Base-by-base conservation (phyloP, 2,797 vertebrate species). In the Rhinoraja longicauda region DNA sequence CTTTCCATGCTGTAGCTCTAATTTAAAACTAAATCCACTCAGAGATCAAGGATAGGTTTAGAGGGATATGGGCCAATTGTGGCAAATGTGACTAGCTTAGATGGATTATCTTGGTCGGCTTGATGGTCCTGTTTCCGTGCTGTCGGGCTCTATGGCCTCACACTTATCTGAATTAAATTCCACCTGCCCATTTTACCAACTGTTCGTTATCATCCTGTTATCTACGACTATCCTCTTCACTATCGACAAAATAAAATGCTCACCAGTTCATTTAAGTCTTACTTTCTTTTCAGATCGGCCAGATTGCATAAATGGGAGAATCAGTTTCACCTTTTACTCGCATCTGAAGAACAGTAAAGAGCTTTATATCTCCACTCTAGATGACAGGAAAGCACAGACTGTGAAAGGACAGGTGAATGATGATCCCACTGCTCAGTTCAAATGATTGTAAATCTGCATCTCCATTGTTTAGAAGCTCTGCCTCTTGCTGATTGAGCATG, bases 331-430 rank as follows among this genome's bases (percentile, higher is more conserved):
- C 90, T 99, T 99, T 96, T 98, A 98, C 94, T 99, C 98, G 0
- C 97, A 97, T 94, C 94, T 99, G 94, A 99, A 98, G 96, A 99
- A 99, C 93, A 94, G 98, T 94, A 99, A 99, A 95, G 99, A 99
- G 95, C 97, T 99, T 0, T 98, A 98, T 15, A 96, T 99, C 93
- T 97, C 96, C 92, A 96, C 98, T 1, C 91, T 95, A 39, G 93
- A 95, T 93, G 97, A 97, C 93, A 95, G 94, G 94, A 97, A 93
- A 94, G 94, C 93, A 39, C 97, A 96, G 93, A 96, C 97, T 10
- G 97, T 99, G 90, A 97, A 98, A 94, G 99, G 99, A 93, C 98
- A 99, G 97, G 99, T 99, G 95, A 96, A 95, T 13, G 84, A 53
- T 62, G 3, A 93, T 7, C 6, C 4, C 0, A 90, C 76, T 81